Conservation (phyloP, 2,888 invertebrate genomes). For the Leucozona laternaria region DNA sequence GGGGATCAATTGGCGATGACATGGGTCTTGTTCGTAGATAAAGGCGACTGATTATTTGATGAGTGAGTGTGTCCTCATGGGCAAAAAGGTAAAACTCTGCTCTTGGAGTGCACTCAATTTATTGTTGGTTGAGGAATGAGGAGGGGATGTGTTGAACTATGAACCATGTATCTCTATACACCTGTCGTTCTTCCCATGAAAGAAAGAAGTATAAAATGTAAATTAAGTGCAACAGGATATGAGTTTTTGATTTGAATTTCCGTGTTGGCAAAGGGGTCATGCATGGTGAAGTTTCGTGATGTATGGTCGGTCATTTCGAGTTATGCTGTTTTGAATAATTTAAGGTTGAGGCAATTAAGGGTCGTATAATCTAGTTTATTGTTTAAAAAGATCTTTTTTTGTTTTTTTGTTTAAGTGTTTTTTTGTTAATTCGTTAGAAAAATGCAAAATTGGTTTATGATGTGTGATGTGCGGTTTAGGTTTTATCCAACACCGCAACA, state of each 20-base stretch:
- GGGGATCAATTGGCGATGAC: slow-evolving; percentile 60
- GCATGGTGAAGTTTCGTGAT: slow-evolving; percentile 54
- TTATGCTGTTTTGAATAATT: slow-evolving; percentile 53
- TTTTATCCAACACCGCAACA: slow-evolving; percentile 40
- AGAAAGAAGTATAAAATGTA: slow-evolving; percentile 43
- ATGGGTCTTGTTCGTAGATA: slow-evolving; percentile 32
- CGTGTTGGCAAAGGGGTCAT: slow-evolving; percentile 45
- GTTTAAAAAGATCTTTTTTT: slow-evolving; percentile 17
- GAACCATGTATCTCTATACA: slow-evolving; percentile 6
- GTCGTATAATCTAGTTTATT: slow-evolving; percentile 36
- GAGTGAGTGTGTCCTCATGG: slow-evolving; percentile 3
- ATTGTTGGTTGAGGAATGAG: background rate
- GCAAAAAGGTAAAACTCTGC: slow-evolving; percentile 4
- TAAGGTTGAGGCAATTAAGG: slow-evolving; percentile 21
- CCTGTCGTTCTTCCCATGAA: slow-evolving; percentile 46
- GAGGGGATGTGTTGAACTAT: background rate
- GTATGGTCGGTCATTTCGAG: slow-evolving; percentile 56
- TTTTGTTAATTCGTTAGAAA: slow-evolving; percentile 28
- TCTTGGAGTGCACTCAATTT: slow-evolving; percentile 12
- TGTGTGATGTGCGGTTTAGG: slow-evolving; percentile 4
- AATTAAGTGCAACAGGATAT: slow-evolving; percentile 66
- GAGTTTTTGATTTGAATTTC: slow-evolving; percentile 53
- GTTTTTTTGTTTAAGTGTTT: background rate
- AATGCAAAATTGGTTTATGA: background rate
- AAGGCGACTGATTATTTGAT: slow-evolving; percentile 37